Evolutionary conservation across 2,888 invertebrate genomes (phyloP), one percentile per base, ranked within the genome.

Genomic region (Clistopyga incitator): DNA sequence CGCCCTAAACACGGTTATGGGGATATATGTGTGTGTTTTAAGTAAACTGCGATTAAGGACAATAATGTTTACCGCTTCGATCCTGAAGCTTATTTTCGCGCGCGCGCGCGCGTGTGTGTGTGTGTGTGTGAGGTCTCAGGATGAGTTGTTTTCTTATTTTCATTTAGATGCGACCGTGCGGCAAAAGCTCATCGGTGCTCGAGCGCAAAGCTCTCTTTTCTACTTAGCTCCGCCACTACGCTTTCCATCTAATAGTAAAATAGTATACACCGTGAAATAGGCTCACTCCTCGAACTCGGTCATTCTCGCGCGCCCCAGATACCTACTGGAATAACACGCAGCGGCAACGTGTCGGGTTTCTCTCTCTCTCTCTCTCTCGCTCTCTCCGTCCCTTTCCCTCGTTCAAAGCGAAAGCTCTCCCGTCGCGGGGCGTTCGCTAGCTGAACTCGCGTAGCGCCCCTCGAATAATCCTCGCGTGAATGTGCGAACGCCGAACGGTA

Each of bases 201-300:
- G 81, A 82, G 81, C 82, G 84, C 68, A 78, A 86, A 86, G 85
- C 84, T 82, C 84, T 82, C 85, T 88, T 88, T 87, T 87, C 64
- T 81, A 84, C 81, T 78, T 67, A 59, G 76, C 10, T 45, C 59
- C 52, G 52, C 77, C 78, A 34, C 81, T 56, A 29, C 67, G 50
- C 65, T 80, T 56, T 64, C 77, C 38, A 74, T 15, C 42, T 42
- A 20, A 25, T n/a, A 23, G 25, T 38, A 59, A 72, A 78, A 75
- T 56, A 56, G 59, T 75, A 65, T 71, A 65, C 45, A 59, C 71
- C 70, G 65, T 72, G 47, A 54, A 79, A 75, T 71, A 38, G 76
- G 77, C 76, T 74, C 59, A 61, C 34, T 47, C 74, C 74, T 64
- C 52, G 59, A 84, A 84, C 78, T 84, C 84, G 84, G 84, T 78